Conservation (phyloP, 2,797 vertebrate genomes). For the Phrynocephalus vlangalii region DNA sequence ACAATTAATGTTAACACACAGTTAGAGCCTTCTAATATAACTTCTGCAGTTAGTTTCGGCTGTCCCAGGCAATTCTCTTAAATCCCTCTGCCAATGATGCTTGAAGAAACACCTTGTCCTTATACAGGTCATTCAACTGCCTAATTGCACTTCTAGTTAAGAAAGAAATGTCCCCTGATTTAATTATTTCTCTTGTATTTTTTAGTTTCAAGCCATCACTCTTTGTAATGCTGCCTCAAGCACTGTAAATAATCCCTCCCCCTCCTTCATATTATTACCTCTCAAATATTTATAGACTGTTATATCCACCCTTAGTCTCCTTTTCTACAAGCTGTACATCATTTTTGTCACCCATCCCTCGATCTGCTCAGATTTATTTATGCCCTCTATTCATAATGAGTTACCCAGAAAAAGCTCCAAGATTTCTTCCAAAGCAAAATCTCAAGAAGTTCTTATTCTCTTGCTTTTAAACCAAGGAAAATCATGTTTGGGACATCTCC, state of each 20-base stretch:
- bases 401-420: conserved; percentile 63
- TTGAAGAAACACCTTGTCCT: conserved; percentile 70
- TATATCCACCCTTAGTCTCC: conserved; percentile 76
- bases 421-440: conserved; percentile 40
- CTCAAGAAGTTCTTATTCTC: conserved; percentile 14
- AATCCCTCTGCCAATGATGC: conserved; percentile 65
- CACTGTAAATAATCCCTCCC: conserved; percentile 79
- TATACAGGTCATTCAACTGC: conserved; percentile 54
- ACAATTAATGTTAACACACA: background rate
- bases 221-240: conserved; percentile 76
- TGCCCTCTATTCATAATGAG: conserved; percentile 74
- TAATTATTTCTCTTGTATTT: conserved; percentile 67
- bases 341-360: conserved; percentile 76
- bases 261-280: conserved; percentile 79
- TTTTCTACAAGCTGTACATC: conserved; percentile 75
- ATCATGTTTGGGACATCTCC: no score
- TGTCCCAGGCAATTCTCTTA: conserved; percentile 61
- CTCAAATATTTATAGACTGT: conserved; percentile 83
- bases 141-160: conserved; percentile 71
- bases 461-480: no score
- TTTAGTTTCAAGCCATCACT: conserved; percentile 76
- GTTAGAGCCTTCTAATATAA: conserved; percentile 45
- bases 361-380: conserved; percentile 79
- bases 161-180: conserved; percentile 70
- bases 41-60: conserved; percentile 55